These are phyloP conservation scores for Suricata suricatta DNA, from an alignment of 2,113 vertebrate species.

Conservation along the genomic window DNA sequence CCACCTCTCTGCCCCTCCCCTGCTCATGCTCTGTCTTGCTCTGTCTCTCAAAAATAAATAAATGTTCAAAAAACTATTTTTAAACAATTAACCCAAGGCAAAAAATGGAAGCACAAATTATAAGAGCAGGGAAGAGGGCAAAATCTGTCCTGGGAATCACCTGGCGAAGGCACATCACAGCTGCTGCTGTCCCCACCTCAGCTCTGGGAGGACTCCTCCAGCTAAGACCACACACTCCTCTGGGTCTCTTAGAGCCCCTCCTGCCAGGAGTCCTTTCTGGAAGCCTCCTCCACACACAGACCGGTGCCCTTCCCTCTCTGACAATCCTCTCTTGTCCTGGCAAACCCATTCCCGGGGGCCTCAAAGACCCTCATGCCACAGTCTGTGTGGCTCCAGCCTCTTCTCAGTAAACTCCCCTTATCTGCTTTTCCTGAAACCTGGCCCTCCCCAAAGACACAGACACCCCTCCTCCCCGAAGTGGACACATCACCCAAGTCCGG, in stretches of 20 bases:
- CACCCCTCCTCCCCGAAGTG: too few relatives aligned
- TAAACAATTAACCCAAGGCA: not conserved
- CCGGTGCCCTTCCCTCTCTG: not conserved
- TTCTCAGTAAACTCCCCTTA: not conserved
- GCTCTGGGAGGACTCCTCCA: not conserved
- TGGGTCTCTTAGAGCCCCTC: not conserved
- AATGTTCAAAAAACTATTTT: too few relatives aligned
- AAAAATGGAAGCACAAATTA: not conserved
- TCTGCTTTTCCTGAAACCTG: not conserved
- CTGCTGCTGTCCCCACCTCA: not conserved
- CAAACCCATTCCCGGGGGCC: not conserved
- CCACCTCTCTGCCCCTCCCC: too few relatives aligned
- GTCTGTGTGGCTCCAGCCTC: not conserved
- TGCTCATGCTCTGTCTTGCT: too few relatives aligned
- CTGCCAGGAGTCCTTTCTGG: not conserved
- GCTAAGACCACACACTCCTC: not conserved
- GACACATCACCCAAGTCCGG: not conserved
- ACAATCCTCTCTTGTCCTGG: not conserved
- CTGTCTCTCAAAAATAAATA: too few relatives aligned
- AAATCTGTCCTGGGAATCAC: not conserved
- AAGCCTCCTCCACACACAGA: not conserved
- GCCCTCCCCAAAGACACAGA: not conserved
- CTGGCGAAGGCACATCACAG: not conserved
- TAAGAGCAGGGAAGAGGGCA: not conserved
- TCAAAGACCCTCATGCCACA: not conserved